These are phyloP conservation scores for Thalassophryne amazonica DNA, from an alignment of 2,797 vertebrate genomes.

Conservation along the genomic window DNA sequence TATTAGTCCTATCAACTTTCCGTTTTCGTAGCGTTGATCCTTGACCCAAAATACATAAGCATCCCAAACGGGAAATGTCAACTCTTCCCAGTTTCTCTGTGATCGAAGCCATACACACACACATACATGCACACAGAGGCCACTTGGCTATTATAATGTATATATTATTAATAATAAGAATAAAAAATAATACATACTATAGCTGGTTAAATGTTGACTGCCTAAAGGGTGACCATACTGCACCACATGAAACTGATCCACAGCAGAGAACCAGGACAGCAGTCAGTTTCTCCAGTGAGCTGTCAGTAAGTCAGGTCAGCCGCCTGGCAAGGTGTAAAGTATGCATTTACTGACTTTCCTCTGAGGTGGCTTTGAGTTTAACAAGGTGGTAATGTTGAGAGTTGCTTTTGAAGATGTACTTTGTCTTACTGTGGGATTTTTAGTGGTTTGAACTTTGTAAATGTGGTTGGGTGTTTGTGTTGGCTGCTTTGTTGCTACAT, in stretches of 20 bases:
- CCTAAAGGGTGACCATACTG: slow-evolving; percentile 30
- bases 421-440: slow-evolving; percentile 5
- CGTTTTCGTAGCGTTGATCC: too few relatives aligned
- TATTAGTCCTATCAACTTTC: too few relatives aligned
- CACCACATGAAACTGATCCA: slow-evolving; percentile 50
- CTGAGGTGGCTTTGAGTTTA: slow-evolving; percentile 29
- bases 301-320: slow-evolving; percentile 35
- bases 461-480: slow-evolving; percentile 14
- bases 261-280: slow-evolving; percentile 26
- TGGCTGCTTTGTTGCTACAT: slow-evolving; percentile 6
- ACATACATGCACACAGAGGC: too few relatives aligned
- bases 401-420: slow-evolving; percentile 22
- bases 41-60: too few relatives aligned
- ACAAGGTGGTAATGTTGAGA: slow-evolving; percentile 35
- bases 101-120: too few relatives aligned
- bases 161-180: too few relatives aligned
- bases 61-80: too few relatives aligned
- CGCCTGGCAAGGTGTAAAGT: slow-evolving; percentile 41
- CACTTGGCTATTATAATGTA: too few relatives aligned
- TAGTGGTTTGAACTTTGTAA: slow-evolving; percentile 14
- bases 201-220: too few relatives aligned
- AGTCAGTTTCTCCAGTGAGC: slow-evolving; percentile 12
- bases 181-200: too few relatives aligned
- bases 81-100: too few relatives aligned
- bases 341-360: slow-evolving; percentile 37